Conservation (phyloP, 2,888 invertebrate genomes). For the Luperina testacea region DNA sequence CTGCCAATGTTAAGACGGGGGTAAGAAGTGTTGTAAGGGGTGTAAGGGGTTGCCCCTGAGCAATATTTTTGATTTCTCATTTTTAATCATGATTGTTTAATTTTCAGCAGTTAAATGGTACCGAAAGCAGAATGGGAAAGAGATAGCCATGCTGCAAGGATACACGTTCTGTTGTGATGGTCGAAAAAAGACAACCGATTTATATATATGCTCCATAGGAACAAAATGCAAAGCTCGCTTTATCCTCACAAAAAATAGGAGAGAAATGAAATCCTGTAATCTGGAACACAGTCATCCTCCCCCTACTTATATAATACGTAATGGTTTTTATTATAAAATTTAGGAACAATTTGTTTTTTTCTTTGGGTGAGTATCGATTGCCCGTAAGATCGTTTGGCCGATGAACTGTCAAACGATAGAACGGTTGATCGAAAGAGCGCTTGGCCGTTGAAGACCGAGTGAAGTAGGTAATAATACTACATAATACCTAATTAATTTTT, state of each 20-base stretch:
- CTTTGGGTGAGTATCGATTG: not conserved
- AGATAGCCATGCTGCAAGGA: constrained; percentile 67
- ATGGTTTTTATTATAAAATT: constrained; percentile 30
- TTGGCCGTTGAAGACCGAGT: not conserved
- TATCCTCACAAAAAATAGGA: constrained; percentile 20
- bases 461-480: constrained; percentile 4
- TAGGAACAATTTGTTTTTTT: not conserved
- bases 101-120: constrained; percentile 44
- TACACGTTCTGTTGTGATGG: constrained; percentile 69
- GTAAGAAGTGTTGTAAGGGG: too few species aligned
- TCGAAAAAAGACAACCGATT: constrained; percentile 15
- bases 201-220: constrained; percentile 24
- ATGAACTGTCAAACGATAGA: not conserved
- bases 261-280: constrained; percentile 18
- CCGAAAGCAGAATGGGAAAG: constrained; percentile 64
- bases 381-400: not conserved
- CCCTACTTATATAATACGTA: constrained; percentile 10
- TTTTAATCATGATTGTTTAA: not conserved
- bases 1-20: too few species aligned
- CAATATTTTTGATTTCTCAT: not conserved
- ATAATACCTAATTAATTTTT: not conserved
- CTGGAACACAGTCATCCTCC: constrained; percentile 34
- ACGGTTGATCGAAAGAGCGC: not conserved
- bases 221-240: constrained; percentile 39
- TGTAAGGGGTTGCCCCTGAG: constrained; percentile 17